A percentile compares a stretch with the other conserved stretches of the same genome.
These are phyloP conservation scores for Drosophila ficusphila DNA, from an alignment of 1,140 invertebrate species.

Conservation along the genomic window DNA sequence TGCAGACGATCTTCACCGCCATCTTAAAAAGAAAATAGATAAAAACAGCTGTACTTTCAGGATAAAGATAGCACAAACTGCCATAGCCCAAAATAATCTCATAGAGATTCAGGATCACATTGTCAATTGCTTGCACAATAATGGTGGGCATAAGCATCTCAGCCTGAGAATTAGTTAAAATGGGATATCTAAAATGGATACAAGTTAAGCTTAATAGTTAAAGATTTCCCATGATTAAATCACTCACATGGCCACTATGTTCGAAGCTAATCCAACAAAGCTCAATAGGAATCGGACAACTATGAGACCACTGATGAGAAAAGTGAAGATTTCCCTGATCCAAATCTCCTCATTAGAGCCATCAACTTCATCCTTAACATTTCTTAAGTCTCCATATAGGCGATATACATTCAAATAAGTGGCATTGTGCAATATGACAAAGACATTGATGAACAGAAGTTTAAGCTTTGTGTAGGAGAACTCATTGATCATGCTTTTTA, in stretches of 20 bases:
- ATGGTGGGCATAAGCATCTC: slow-evolving; percentile 72
- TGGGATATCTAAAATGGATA: slow-evolving; percentile 54
- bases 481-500: slow-evolving; percentile 10
- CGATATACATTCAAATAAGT: slow-evolving; percentile 58
- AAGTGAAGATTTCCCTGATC: slow-evolving; percentile 49
- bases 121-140: slow-evolving; percentile 58
- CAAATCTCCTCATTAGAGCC: slow-evolving; percentile 41
- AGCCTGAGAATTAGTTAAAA: slow-evolving; percentile 59
- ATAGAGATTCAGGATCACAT: slow-evolving; percentile 56
- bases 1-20: slow-evolving; percentile 45
- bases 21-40: slow-evolving; percentile 55
- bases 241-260: slow-evolving; percentile 75
- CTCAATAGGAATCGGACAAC: slow-evolving; percentile 59
- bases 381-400: slow-evolving; percentile 48
- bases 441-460: slow-evolving; percentile 65
- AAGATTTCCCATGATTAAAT: too few relatives aligned
- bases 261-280: slow-evolving; percentile 56
- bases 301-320: slow-evolving; percentile 43
- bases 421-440: slow-evolving; percentile 60
- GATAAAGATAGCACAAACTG: slow-evolving; percentile 46
- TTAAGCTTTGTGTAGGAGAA: slow-evolving; percentile 44
- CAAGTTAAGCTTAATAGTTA: not conserved
- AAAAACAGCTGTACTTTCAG: slow-evolving; percentile 56
- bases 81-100: slow-evolving; percentile 64
- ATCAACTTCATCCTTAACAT: slow-evolving; percentile 39